phyloP scores from a whole-genome alignment of 2,888 invertebrate species.

The Sinopyrophorus schimmeli region DNA sequence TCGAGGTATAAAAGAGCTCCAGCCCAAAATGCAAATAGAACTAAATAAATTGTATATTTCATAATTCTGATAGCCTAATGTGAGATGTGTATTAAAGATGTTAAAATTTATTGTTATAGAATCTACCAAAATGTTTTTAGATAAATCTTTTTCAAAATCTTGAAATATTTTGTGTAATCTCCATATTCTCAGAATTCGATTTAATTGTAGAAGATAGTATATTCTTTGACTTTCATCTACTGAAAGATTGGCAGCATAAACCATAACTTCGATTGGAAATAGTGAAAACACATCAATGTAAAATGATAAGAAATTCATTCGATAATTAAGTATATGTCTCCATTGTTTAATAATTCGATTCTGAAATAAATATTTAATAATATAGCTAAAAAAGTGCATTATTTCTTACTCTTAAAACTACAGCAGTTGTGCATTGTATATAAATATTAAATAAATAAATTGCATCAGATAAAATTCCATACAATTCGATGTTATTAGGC shows the following conservation, averaged over 20 bases:
- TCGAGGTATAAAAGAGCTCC: slow-evolving; percentile 8
- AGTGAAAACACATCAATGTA: slow-evolving; percentile 57
- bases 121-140: slow-evolving; percentile 3
- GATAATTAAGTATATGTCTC: slow-evolving; percentile 56
- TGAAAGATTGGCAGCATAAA: slow-evolving; percentile 42
- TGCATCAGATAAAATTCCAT: slow-evolving; percentile 10
- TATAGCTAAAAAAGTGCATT: background rate
- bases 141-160: background rate
- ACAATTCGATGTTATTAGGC: background rate
- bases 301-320: slow-evolving; percentile 56
- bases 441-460: slow-evolving; percentile 5
- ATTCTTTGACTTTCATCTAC: background rate
- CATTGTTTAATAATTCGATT: slow-evolving; percentile 53
- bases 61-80: slow-evolving; percentile 3
- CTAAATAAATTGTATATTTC: slow-evolving; percentile 4
- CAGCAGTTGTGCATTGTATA: slow-evolving; percentile 11
- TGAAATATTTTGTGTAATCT: slow-evolving; percentile 1
- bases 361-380: slow-evolving; percentile 45
- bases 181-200: slow-evolving; percentile 40
- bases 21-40: background rate
- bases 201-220: slow-evolving; percentile 18
- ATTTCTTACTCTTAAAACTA: slow-evolving; percentile 9
- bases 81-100: background rate
- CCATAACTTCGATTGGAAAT: slow-evolving; percentile 50
- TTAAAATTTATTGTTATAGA: background rate